Base-by-base conservation (phyloP, 2,113 vertebrate genomes). In the Marcusenius ussheri region DNA sequence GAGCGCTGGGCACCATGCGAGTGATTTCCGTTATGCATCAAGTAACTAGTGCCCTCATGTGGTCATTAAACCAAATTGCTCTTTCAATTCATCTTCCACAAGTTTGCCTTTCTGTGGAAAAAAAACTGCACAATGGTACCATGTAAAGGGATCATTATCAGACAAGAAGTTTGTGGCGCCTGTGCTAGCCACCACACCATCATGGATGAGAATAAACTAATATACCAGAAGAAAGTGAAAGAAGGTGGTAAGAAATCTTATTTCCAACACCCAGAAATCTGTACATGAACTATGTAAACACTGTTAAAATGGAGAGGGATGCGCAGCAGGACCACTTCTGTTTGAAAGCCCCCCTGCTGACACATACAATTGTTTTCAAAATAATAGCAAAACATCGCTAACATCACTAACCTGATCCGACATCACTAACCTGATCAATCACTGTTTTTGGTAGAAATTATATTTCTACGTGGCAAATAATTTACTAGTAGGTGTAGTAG, bases 11-110 rank as follows among this genome's bases (percentile, higher is more conserved):
- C n/a, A 13, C 62, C 62, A 31, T 70, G 10, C 62, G 3, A 70
- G 62, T 70, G 62, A 31, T 70, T 70, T 70, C 62, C 62, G 1
- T 70, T 66, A 66, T 66, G 13, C 62, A 66, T 31, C 62, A 31
- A 84, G 83, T 21, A 45, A 45, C 83, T 84, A 45, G 39, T 84
- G 83, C 35, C 83, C 83, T 84, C 83, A 45, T 84, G 83, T 84
- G 83, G 83, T 24, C 39, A 84, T 47, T 83, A 84, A 47, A 5
- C 24, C 2, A 84, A 24, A 24, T 83, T 19, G 80, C 42, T 83
- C 17, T 8, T 83, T 83, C 42, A 7, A 8, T 46, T 83, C 39
- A 39, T 35, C 46, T 10, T 62, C 56, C 56, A 62, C 56, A n/a
- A n/a, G 56, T 62, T 62, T 9, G 6, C 24, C 24, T n/a, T n/a